Evolutionary conservation across 2,888 invertebrate species (phyloP), one percentile per base, ranked within the genome.

Genomic region (Cephus pulcher): DNA sequence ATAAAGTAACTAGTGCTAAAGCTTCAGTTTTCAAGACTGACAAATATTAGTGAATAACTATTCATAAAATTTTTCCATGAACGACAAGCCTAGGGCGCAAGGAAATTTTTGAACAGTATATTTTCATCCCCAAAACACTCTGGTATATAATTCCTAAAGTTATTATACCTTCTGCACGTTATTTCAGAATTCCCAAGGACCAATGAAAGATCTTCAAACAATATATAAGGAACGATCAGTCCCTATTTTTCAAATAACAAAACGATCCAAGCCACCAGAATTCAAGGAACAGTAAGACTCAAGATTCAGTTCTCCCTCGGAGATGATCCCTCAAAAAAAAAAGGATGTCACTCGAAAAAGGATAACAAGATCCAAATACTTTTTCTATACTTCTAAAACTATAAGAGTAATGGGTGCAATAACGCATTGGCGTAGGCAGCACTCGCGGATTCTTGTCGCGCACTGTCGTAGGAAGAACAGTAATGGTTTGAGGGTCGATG

Each of bases 401-500:
- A 73, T 30, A 34, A 30, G 12, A 73, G 33, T 33, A 33, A 73
- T 12, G 73, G 23, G 30, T 34, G 73, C 15, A 12, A n/a, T 74
- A 9, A 33, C 74, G 37, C 74, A 74, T 74, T 37, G 74, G 74
- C 74, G 34, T 37, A 35, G 32, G n/a, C 37, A 23, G 23, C 12
- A 34, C 34, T 74, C 74, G 37, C n/a, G 37, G 12, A 37, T 35
- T 71, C 71, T 34, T 71, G 71, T 32, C 32, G 71, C 32, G 32
- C 34, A 71, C 34, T 34, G 71, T 32, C 71, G 71, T 32, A 71
- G 40, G 34, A 23, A 30, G 40, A 33, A 68, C 75, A 32, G 30
- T 40, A 73, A 75, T 81, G 84, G 81, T 86, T 86, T 84, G 84
- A 84, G 85, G 86, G 86, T 86, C 86, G 86, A 86, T 86, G 84